Percentiles rank a stretch among this genome's conserved stretches.
Evolutionary conservation across 2,888 invertebrate species (phyloP).

Genomic region (Clepsis dumicolana): DNA sequence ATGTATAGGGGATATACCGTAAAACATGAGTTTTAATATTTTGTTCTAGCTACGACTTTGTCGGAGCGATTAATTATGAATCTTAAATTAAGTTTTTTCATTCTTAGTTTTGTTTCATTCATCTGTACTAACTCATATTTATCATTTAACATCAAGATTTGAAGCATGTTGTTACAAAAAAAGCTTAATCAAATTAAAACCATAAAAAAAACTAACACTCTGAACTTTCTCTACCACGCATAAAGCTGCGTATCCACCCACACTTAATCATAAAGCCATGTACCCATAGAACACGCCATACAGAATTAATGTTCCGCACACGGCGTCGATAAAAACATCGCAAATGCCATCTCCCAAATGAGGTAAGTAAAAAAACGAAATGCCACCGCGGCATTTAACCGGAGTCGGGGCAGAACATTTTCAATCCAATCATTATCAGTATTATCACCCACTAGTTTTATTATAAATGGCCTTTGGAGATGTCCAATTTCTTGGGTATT

Average conservation of each 20-base stretch:
- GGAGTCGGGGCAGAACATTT: slow-evolving; percentile 42
- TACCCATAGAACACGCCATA: slow-evolving; percentile 47
- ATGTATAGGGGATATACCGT: too few relatives aligned
- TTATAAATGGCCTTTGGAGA: slow-evolving; percentile 6
- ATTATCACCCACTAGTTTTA: slow-evolving; percentile 3
- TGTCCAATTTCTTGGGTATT: too few relatives aligned
- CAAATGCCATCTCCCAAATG: slow-evolving; percentile 83
- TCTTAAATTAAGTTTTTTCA: too few relatives aligned
- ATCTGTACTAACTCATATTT: too few relatives aligned
- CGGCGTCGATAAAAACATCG: slow-evolving; percentile 73
- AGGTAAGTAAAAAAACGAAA: slow-evolving; percentile 84
- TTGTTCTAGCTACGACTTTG: too few relatives aligned
- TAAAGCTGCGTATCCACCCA: background rate
- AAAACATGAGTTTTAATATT: too few relatives aligned
- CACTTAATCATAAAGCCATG: background rate
- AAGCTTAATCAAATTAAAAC: too few relatives aligned
- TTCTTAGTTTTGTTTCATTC: too few relatives aligned
- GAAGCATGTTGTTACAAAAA: too few relatives aligned
- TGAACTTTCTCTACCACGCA: background rate
- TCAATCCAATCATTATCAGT: slow-evolving; percentile 34
- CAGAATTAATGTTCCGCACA: slow-evolving; percentile 84
- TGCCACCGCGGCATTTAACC: slow-evolving; percentile 75
- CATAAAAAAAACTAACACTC: background rate
- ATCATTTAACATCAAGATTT: too few relatives aligned
- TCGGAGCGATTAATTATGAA: too few relatives aligned